Conservation (phyloP, 2,888 invertebrate genomes). For the Furcula furcula region DNA sequence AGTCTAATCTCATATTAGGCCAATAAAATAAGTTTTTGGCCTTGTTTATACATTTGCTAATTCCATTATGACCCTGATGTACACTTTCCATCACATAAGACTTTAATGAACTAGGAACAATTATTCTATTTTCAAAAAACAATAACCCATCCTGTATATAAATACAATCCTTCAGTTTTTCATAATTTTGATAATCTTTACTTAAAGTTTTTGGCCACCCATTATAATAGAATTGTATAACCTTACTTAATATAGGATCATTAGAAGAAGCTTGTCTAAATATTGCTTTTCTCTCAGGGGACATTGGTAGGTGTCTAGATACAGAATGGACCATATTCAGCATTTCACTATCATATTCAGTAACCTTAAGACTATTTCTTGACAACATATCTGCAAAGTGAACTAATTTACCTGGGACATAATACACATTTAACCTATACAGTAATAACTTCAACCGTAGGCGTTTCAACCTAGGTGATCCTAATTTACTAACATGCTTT, state of each 20-base stretch:
- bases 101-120: slow-evolving; percentile 6
- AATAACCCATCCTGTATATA: slow-evolving; percentile 10
- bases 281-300: slow-evolving; percentile 4
- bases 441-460: slow-evolving; percentile 5
- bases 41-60: slow-evolving; percentile 6
- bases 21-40: slow-evolving; percentile 5
- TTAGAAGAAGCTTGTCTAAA: not conserved
- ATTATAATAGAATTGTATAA: not conserved
- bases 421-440: not conserved
- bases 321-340: slow-evolving; percentile 6
- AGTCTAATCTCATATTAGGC: slow-evolving; percentile 1
- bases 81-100: slow-evolving; percentile 8
- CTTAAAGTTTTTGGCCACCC: not conserved
- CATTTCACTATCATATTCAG: slow-evolving; percentile 5
- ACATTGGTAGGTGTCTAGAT: slow-evolving; percentile 11
- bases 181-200: not conserved
- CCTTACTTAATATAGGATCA: not conserved
- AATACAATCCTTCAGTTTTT: slow-evolving; percentile 8
- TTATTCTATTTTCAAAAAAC: slow-evolving; percentile 10
- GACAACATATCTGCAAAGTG: slow-evolving; percentile 10
- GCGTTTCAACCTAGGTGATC: slow-evolving; percentile 4
- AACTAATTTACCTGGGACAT: slow-evolving; percentile 1
- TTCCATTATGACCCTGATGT: slow-evolving; percentile 10
- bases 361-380: slow-evolving; percentile 3
- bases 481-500: slow-evolving; percentile 4